Evolutionary conservation across 2,888 invertebrate species (phyloP).

Genomic region (Pandemis cinnamomeana): DNA sequence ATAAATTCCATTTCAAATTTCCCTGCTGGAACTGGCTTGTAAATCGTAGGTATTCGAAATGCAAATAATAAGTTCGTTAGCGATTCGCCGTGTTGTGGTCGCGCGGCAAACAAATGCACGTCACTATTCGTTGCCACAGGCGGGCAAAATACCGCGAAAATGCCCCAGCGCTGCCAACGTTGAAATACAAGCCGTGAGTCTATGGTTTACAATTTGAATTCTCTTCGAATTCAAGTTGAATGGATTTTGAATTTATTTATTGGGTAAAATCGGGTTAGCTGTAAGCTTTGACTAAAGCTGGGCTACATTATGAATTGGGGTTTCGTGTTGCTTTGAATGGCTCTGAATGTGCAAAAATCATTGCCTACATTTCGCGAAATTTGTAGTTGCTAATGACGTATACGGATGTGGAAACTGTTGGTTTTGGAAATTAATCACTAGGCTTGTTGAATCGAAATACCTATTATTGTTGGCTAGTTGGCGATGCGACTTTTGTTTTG

Average conservation of each 20-base stretch:
- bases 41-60: conserved; percentile 56
- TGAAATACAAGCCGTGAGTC: conserved; percentile 46
- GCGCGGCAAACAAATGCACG: conserved; percentile 58
- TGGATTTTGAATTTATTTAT: conserved; percentile 52
- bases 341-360: conserved; percentile 36
- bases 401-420: conserved; percentile 6
- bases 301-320: conserved; percentile 50
- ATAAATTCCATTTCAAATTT: conserved; percentile 36
- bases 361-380: conserved; percentile 16
- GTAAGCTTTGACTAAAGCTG: conserved; percentile 46
- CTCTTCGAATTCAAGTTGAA: conserved; percentile 30
- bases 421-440: conserved; percentile 16
- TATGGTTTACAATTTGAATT: conserved; percentile 44
- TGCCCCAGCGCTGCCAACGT: conserved; percentile 39
- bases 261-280: conserved; percentile 53
- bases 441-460: not conserved
- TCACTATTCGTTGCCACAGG: conserved; percentile 59
- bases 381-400: conserved; percentile 27
- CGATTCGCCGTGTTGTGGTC: conserved; percentile 63
- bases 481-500: not conserved
- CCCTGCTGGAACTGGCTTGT: conserved; percentile 28
- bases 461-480: not conserved
- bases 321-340: conserved; percentile 18
- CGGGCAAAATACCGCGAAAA: conserved; percentile 52
- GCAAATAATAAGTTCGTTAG: conserved; percentile 75